A percentile compares a stretch with the other conserved stretches of the same genome.
Conservation (phyloP, 2,888 invertebrate genomes). For the Monopis laevigella region DNA sequence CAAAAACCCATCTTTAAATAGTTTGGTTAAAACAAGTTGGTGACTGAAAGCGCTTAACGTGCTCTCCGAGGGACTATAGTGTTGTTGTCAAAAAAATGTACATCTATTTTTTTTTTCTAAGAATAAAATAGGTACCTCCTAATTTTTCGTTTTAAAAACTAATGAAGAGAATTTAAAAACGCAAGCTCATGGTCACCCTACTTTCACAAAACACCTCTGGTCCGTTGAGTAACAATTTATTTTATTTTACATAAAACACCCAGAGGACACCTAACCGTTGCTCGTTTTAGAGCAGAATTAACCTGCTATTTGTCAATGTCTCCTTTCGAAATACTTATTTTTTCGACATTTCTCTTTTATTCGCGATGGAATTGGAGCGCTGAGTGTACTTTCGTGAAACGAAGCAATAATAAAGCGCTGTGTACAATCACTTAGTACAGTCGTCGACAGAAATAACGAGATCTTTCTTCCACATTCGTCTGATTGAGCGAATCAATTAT, state of each 20-base stretch:
- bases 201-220: slow-evolving; percentile 1
- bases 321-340: slow-evolving; percentile 15
- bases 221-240: slow-evolving; percentile 25
- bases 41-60: no score
- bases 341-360: slow-evolving; percentile 10
- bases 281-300: slow-evolving; percentile 19
- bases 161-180: not conserved
- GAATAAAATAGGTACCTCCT: no score
- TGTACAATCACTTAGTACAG: slow-evolving; percentile 7
- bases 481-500: no score
- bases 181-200: slow-evolving; percentile 1
- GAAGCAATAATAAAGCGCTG: slow-evolving; percentile 1
- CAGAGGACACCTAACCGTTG: slow-evolving; percentile 19
- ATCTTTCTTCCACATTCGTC: not conserved
- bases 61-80: no score
- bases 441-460: not conserved
- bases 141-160: not conserved
- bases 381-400: slow-evolving; percentile 5
- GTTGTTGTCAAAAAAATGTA: no score
- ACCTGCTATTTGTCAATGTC: slow-evolving; percentile 26
- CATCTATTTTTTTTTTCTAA: no score
- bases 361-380: slow-evolving; percentile 7
- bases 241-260: slow-evolving; percentile 28
- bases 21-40: no score
- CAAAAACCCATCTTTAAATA: no score